Evolutionary conservation across 2,113 vertebrate genomes (phyloP).

Genomic region (Chinchilla lanigera): DNA sequence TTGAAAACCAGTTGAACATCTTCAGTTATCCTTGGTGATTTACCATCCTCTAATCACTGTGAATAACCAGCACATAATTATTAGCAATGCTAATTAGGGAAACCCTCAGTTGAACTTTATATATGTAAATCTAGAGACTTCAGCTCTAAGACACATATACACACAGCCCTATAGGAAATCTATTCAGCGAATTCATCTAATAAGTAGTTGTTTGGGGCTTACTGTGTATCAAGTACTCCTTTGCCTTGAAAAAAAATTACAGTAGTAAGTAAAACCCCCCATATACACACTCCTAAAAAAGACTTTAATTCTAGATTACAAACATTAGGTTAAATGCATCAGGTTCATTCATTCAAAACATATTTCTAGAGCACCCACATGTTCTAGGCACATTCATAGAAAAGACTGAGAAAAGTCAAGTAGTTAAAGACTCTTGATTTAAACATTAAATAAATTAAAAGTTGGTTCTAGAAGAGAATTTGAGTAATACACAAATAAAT

Average conservation of each 20-base stretch:
- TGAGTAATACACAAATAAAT: slow-evolving; percentile 33
- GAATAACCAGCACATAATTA: neutral
- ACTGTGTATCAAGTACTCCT: neutral
- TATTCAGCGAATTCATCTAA: neutral
- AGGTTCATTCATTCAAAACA: slow-evolving; percentile 26
- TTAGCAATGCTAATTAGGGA: neutral
- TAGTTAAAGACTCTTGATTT: slow-evolving; percentile 4
- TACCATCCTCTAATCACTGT: neutral
- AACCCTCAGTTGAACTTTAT: neutral
- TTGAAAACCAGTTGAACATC: neutral
- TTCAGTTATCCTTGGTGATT: neutral
- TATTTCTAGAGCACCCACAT: slow-evolving; percentile 22
- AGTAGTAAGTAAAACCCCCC: slow-evolving; percentile 21
- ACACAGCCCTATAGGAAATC: neutral
- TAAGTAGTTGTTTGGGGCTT: neutral
- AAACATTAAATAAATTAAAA: slow-evolving; percentile 48
- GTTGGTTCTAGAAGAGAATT: slow-evolving; percentile 11
- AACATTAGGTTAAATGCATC: slow-evolving; percentile 44
- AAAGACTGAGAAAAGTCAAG: slow-evolving; percentile 10
- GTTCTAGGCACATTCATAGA: slow-evolving; percentile 8
- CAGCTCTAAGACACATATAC: slow-evolving; percentile 18
- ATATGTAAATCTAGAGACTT: neutral
- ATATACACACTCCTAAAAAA: neutral
- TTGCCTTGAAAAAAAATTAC: slow-evolving; percentile 12
- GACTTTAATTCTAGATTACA: slow-evolving; percentile 13